Conservation (phyloP, 1,140 invertebrate species). For the Euglossa dilemma region DNA sequence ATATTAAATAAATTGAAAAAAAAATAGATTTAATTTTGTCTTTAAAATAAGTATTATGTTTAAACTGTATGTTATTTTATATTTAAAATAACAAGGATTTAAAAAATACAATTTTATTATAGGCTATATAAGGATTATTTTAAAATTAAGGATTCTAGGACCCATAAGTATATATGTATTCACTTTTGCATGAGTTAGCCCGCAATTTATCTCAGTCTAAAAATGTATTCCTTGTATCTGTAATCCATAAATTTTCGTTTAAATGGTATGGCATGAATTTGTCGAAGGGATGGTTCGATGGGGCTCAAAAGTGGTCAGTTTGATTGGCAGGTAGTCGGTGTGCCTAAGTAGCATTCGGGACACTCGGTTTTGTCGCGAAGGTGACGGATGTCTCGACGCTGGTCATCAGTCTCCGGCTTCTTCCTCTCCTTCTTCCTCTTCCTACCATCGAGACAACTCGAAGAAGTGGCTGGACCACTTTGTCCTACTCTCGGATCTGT, state of each 20-base stretch:
- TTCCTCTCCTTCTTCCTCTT: not conserved
- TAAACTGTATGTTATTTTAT: too few species aligned
- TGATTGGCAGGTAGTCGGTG: constrained; percentile 53
- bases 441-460: constrained; percentile 63
- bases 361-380: constrained; percentile 77
- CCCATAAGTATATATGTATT: too few species aligned
- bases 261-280: not conserved
- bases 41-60: too few species aligned
- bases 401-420: constrained; percentile 75
- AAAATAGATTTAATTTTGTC: too few species aligned
- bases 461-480: constrained; percentile 81
- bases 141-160: too few species aligned
- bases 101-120: too few species aligned
- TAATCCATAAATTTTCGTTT: not conserved
- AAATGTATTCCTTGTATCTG: too few species aligned
- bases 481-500: constrained; percentile 68
- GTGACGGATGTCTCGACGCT: constrained; percentile 78
- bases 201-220: too few species aligned
- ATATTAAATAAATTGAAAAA: too few species aligned
- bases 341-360: constrained; percentile 63
- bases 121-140: too few species aligned
- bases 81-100: too few species aligned
- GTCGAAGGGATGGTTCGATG: not conserved
- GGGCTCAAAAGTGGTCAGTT: constrained; percentile 24
- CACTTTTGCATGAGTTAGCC: too few species aligned